Conservation (phyloP, 2,797 vertebrate species). For the Mastacembelus armatus region DNA sequence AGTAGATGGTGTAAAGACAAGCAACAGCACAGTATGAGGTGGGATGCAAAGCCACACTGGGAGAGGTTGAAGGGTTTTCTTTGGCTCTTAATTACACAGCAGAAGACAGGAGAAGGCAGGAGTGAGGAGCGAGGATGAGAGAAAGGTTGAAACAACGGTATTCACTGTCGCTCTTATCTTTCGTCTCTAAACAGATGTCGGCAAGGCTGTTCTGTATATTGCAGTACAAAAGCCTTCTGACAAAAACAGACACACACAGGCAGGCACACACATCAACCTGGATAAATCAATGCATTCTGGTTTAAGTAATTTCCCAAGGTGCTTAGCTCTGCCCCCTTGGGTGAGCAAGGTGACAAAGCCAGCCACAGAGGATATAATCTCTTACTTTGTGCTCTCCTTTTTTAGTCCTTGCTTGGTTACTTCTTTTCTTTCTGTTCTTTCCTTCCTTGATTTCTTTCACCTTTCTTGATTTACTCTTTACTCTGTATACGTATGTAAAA, state of each 20-base stretch:
- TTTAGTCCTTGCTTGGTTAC: slow-evolving; percentile 53
- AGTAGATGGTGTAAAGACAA: slow-evolving; percentile 34
- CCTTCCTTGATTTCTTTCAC: slow-evolving; percentile 29
- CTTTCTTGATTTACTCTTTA: background rate
- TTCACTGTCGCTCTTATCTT: slow-evolving; percentile 70
- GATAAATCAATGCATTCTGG: slow-evolving; percentile 94
- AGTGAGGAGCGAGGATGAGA: slow-evolving; percentile 52
- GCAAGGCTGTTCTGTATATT: slow-evolving; percentile 72
- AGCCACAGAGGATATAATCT: slow-evolving; percentile 85
- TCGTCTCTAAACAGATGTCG: slow-evolving; percentile 79
- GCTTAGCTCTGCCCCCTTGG: slow-evolving; percentile 81
- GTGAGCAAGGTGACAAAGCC: slow-evolving; percentile 91
- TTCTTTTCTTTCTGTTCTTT: slow-evolving; percentile 23
- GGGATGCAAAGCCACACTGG: slow-evolving; percentile 48
- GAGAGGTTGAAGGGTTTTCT: slow-evolving; percentile 70
- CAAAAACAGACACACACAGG: slow-evolving; percentile 24
- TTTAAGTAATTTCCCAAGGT: slow-evolving; percentile 95
- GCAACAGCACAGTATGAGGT: slow-evolving; percentile 55
- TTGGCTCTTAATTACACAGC: slow-evolving; percentile 78
- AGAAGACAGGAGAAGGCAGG: slow-evolving; percentile 68
- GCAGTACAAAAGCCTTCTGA: slow-evolving; percentile 82
- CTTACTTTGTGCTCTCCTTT: slow-evolving; percentile 63
- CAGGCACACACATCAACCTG: slow-evolving; percentile 54
- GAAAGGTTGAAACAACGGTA: slow-evolving; percentile 61
- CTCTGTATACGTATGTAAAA: background rate